These are phyloP conservation scores for Agrochola macilenta DNA, from an alignment of 2,888 invertebrate species.

Conservation along the genomic window DNA sequence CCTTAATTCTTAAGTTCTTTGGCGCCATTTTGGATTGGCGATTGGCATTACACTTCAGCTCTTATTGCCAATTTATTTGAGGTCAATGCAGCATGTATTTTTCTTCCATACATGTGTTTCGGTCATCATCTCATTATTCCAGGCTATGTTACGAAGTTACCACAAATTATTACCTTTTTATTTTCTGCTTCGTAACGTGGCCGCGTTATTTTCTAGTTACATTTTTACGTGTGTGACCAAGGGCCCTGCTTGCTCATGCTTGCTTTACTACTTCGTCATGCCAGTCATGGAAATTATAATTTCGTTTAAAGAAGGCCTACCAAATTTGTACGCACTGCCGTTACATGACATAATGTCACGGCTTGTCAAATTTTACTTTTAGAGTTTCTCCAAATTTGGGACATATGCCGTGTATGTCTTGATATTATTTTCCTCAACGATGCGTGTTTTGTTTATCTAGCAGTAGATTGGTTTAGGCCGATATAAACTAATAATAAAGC, in stretches of 20 bases:
- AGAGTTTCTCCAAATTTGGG: slow-evolving; percentile 36
- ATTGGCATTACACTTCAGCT: neutral
- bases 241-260: neutral
- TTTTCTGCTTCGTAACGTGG: neutral
- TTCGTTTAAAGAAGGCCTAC: slow-evolving; percentile 14
- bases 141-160: neutral
- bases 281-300: slow-evolving; percentile 15
- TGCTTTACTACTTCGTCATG: slow-evolving; percentile 1
- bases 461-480: neutral
- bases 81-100: too few species aligned
- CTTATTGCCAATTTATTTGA: neutral
- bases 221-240: neutral
- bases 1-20: slow-evolving; percentile 15
- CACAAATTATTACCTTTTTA: neutral
- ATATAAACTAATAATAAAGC: too few species aligned
- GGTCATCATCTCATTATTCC: neutral
- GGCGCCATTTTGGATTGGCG: neutral
- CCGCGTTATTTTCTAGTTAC: neutral
- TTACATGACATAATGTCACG: slow-evolving; percentile 8
- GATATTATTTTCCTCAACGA: neutral
- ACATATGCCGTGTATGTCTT: neutral
- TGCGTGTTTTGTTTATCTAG: neutral
- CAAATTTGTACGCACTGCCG: neutral
- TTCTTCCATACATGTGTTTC: neutral
- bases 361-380: slow-evolving; percentile 20